A percentile compares a stretch with the other conserved stretches of the same genome.
Conservation (phyloP, 2,113 vertebrate species). For the Dascyllus trimaculatus region DNA sequence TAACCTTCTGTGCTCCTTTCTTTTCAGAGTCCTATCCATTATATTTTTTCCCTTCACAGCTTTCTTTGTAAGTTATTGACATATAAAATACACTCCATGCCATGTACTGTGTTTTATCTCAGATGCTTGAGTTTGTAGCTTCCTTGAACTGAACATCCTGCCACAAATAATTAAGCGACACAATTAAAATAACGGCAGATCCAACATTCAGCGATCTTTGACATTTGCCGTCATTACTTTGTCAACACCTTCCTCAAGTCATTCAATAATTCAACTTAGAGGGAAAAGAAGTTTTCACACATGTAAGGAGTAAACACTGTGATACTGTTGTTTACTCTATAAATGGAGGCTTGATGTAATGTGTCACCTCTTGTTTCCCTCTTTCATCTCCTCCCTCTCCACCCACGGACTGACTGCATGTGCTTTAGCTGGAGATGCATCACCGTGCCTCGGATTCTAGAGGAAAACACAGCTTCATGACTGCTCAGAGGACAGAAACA, state of each 20-base stretch:
- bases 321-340: constrained; percentile 33
- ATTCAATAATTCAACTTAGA: constrained; percentile 19
- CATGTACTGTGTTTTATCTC: too few species aligned
- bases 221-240: constrained; percentile 30
- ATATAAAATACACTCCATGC: too few species aligned
- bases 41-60: background rate
- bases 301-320: constrained; percentile 26
- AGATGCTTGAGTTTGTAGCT: too few species aligned
- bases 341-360: constrained; percentile 52
- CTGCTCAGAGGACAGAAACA: constrained; percentile 26
- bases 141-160: too few species aligned
- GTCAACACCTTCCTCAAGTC: constrained; percentile 14
- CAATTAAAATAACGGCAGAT: background rate
- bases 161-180: constrained; percentile 4
- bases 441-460: background rate
- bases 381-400: constrained; percentile 54
- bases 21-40: background rate
- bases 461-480: constrained; percentile 3
- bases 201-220: constrained; percentile 27
- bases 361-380: constrained; percentile 54
- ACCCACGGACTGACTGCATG: constrained; percentile 40
- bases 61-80: background rate
- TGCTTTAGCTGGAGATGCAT: constrained; percentile 32
- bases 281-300: constrained; percentile 17
- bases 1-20: constrained; percentile 1